Evolutionary conservation across 2,888 invertebrate genomes (phyloP).

Genomic region (Nephrotoma appendiculata): DNA sequence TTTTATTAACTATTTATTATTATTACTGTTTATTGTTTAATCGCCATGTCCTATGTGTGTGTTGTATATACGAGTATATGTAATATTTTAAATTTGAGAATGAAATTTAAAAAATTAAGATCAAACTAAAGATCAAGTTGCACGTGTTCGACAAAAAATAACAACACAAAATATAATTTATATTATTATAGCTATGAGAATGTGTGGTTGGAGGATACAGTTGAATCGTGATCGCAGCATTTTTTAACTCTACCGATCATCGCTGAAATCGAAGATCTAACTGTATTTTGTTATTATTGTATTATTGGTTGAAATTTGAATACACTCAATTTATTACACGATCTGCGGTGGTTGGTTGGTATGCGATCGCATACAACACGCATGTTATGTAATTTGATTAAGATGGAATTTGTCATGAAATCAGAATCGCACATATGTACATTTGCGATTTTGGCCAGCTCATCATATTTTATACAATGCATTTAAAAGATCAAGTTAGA

Average conservation of each 20-base stretch:
- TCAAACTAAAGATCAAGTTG: background rate
- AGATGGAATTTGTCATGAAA: background rate
- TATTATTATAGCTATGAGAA: background rate
- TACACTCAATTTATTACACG: background rate
- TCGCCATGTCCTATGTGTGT: background rate
- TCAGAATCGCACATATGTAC: background rate
- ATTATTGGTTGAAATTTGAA: background rate
- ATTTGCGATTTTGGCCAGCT: background rate
- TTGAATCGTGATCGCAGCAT: background rate
- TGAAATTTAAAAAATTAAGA: background rate
- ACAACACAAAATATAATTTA: background rate
- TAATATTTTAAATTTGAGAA: background rate
- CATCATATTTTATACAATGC: background rate
- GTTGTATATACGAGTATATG: background rate
- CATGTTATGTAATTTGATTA: background rate
- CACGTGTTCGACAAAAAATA: background rate
- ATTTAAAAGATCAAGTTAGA: background rate
- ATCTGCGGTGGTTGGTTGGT: background rate
- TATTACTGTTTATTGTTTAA: background rate
- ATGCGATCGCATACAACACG: background rate
- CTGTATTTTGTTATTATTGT: background rate
- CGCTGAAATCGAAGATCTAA: background rate
- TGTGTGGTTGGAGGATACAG: background rate
- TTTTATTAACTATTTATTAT: background rate
- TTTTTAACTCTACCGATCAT: background rate